Evolutionary conservation across 1,140 invertebrate species (phyloP).

Genomic region (Littorina saxatilis): DNA sequence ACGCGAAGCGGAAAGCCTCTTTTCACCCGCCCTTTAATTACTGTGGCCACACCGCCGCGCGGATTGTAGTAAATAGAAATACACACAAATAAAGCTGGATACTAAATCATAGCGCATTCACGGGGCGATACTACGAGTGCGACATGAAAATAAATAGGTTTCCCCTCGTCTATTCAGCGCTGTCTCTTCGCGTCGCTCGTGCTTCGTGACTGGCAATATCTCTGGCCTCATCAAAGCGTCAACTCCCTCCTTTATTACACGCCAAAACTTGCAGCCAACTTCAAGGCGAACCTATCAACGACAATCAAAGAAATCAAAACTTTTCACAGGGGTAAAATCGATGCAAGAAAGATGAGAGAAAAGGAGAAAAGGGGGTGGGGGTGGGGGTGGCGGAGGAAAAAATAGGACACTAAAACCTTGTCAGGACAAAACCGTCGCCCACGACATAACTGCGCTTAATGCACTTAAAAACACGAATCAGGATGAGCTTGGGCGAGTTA

Average conservation of each 20-base stretch:
- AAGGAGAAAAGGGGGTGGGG: no score
- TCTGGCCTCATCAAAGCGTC: slow-evolving; percentile 31
- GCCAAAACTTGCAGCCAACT: slow-evolving; percentile 24
- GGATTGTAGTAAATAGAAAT: slow-evolving; percentile 39
- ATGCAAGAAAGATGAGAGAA: no score
- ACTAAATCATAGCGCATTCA: slow-evolving; percentile 41
- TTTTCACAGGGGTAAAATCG: neutral
- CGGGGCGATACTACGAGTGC: neutral
- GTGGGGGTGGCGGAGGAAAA: no score
- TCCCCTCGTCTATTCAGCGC: slow-evolving; percentile 20
- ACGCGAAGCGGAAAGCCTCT: slow-evolving; percentile 6
- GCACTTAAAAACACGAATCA: no score
- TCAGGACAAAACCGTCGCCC: no score
- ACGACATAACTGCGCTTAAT: no score
- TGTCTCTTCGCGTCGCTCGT: slow-evolving; percentile 9
- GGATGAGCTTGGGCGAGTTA: no score
- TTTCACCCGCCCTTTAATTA: slow-evolving; percentile 41
- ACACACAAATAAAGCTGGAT: slow-evolving; percentile 35
- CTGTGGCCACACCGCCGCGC: slow-evolving; percentile 1
- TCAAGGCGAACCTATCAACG: neutral
- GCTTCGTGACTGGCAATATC: slow-evolving; percentile 16
- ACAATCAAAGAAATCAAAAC: slow-evolving; percentile 26
- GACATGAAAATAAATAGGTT: slow-evolving; percentile 42
- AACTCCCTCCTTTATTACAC: slow-evolving; percentile 15
- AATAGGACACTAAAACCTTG: no score